These are phyloP conservation scores for Trachymyrmex septentrionalis DNA, from an alignment of 1,140 invertebrate species.

Conservation along the genomic window DNA sequence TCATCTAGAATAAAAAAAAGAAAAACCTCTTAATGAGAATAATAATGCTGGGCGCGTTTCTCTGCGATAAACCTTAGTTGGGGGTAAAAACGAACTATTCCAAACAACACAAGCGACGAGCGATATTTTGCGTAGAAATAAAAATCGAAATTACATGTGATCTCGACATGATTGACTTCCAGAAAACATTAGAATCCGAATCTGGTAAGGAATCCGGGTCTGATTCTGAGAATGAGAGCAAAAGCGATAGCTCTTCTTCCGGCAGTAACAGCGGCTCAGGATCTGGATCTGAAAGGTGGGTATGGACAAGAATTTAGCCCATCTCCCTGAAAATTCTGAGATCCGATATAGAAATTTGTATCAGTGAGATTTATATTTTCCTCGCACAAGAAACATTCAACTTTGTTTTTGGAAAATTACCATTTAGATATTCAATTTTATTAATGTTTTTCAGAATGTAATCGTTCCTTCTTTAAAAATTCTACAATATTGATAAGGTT, in stretches of 20 bases:
- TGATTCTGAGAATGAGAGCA: conserved; percentile 89
- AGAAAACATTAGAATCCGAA: conserved; percentile 89
- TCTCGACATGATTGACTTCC: conserved; percentile 81
- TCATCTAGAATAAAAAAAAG: not conserved
- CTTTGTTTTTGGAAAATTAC: not conserved
- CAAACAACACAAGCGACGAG: conserved; percentile 76
- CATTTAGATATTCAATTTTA: not conserved
- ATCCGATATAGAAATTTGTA: conserved; percentile 36
- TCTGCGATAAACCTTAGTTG: not conserved
- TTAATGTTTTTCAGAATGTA: conserved; percentile 28
- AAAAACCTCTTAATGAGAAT: not conserved
- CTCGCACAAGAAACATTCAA: not conserved
- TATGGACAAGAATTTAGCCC: conserved; percentile 41
- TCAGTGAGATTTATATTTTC: not conserved
- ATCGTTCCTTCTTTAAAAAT: not conserved
- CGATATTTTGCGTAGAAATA: conserved; percentile 21
- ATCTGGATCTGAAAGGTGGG: conserved; percentile 89
- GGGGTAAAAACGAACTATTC: conserved; percentile 68
- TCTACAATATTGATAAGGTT: not conserved
- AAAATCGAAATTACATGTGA: conserved; percentile 43
- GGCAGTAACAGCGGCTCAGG: conserved; percentile 87
- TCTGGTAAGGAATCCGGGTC: conserved; percentile 89
- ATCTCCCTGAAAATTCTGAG: conserved; percentile 59
- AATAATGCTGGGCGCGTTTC: not conserved
- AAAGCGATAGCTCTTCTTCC: conserved; percentile 89